These are phyloP conservation scores for Amphilophus citrinellus DNA, from an alignment of 2,113 vertebrate species.

Conservation along the genomic window DNA sequence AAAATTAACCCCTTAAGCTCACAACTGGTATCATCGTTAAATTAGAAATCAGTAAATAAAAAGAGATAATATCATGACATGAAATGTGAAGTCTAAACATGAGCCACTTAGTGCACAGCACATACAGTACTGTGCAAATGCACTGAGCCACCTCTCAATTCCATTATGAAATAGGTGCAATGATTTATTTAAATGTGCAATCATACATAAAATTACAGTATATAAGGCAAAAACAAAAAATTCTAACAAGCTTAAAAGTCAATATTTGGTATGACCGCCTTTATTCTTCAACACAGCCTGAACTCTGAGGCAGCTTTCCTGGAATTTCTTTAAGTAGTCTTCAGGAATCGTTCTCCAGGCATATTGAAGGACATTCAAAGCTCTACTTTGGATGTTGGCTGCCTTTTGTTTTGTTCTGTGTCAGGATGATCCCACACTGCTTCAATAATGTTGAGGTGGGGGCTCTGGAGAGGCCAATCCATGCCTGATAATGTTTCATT, in stretches of 20 bases:
- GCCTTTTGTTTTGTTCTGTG: neutral
- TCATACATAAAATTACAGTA: neutral
- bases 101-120: neutral
- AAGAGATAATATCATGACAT: neutral
- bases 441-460: neutral
- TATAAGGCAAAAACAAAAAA: neutral
- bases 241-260: neutral
- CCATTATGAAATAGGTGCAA: neutral
- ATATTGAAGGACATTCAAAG: neutral
- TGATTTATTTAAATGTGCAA: neutral
- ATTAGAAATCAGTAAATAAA: neutral
- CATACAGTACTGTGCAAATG: neutral
- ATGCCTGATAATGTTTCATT: neutral
- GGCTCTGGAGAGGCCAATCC: neutral
- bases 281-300: neutral
- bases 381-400: neutral
- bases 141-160: neutral
- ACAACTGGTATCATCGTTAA: constrained; percentile 7
- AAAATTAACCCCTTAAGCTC: constrained; percentile 58
- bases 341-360: neutral
- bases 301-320: neutral
- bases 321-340: neutral
- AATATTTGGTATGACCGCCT: neutral
- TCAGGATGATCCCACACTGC: neutral
- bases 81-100: neutral